phyloP scores from a whole-genome alignment of 2,797 vertebrate species.

The Esox lucius region DNA sequence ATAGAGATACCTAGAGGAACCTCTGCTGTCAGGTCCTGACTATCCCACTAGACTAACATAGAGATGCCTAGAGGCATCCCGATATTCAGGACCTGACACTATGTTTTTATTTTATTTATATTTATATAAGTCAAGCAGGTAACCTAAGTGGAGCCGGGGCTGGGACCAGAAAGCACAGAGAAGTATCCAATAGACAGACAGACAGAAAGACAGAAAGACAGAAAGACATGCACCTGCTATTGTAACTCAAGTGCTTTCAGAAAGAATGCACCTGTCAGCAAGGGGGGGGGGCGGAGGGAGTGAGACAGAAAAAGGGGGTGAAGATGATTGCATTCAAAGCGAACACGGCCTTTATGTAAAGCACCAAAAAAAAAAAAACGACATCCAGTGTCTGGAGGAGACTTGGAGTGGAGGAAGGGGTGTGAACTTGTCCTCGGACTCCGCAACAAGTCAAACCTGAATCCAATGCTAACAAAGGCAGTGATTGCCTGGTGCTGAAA shows the following conservation, averaged over 20 bases:
- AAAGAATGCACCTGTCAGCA: constrained; percentile 53
- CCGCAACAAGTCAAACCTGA: constrained; percentile 79
- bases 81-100: too few species aligned
- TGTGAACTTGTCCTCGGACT: constrained; percentile 49
- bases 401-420: constrained; percentile 16
- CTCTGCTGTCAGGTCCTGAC: too few species aligned
- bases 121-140: too few species aligned
- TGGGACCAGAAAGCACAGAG: too few species aligned
- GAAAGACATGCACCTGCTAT: constrained; percentile 57
- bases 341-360: constrained; percentile 50
- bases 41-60: too few species aligned
- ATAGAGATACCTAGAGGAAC: too few species aligned
- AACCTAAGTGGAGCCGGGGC: too few species aligned
- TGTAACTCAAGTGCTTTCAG: constrained; percentile 36
- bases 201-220: neutral
- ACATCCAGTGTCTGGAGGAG: constrained; percentile 28
- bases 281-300: constrained; percentile 18
- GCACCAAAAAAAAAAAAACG: constrained; percentile 60
- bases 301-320: neutral
- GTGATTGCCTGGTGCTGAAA: constrained; percentile 79
- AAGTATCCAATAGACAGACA: too few species aligned
- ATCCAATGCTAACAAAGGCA: constrained; percentile 74
- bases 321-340: constrained; percentile 48
- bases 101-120: too few species aligned
- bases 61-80: too few species aligned